Evolutionary conservation across 2,888 invertebrate species (phyloP), one percentile per base, ranked within the genome.

Genomic region (Chaetoderma sp.): DNA sequence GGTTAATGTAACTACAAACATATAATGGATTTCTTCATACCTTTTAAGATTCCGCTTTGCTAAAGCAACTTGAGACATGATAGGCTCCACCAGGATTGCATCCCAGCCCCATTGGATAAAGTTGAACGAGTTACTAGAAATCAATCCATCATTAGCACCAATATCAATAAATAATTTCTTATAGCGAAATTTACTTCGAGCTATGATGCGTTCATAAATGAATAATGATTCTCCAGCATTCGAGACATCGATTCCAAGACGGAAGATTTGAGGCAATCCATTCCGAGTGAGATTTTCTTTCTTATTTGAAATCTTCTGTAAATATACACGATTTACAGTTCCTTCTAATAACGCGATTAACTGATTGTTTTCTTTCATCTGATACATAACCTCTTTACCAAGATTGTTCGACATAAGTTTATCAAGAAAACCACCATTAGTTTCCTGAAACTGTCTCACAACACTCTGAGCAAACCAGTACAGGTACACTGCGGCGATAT

Each of bases 81-180:
- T 74, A 6, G 81, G 81, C 60, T 81, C 81, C n/a, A 81, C 80
- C 5, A 81, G 66, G 5, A 80, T 71, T 2, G 78, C 81, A 63
- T 71, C 75, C 81, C 81, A 81, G 2, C 81, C 81, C 70, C 73
- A 72, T 57, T 78, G 77, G 5, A 81, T 78, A 44, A 81, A 78
- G 54, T 81, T 81, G 60, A 73, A 78, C 0, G 81, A 81, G 55
- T 81, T 81, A 62, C 80, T 80, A 4, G 78, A 78, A 42, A 79
- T 27, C 1, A 81, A 59, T 8, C 81, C 80, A 71, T 80, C 80
- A 65, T 80, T 80, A 5, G 81, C 80, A 23, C 81, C 81, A 25
- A 81, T 77, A 64, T 81, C 81, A 5, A 81, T 69, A 16, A 81
- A 70, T 25, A 81, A 61, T 28, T 64, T 63, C 2, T 18, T 33